phyloP scores from a whole-genome alignment of 2,797 vertebrate species.

The Spatula clypeata region DNA sequence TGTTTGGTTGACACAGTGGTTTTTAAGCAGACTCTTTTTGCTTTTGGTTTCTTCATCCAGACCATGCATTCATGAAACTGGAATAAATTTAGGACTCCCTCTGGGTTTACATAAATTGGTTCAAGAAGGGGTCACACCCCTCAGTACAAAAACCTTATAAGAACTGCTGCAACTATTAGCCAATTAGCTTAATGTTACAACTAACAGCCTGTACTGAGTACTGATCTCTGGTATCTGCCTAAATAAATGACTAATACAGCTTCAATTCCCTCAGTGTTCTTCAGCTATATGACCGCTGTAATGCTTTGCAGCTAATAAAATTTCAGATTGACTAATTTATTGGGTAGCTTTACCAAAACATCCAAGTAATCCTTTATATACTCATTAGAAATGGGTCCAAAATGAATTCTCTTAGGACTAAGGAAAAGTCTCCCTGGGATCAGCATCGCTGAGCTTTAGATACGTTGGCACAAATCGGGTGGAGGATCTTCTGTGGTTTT shows the following conservation, averaged over 20 bases:
- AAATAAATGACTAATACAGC: constrained; percentile 53
- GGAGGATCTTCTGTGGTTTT: constrained; percentile 75
- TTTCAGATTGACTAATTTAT: constrained; percentile 81
- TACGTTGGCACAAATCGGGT: constrained; percentile 63
- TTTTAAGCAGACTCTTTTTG: constrained; percentile 18
- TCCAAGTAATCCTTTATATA: constrained; percentile 74
- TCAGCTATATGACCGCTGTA: constrained; percentile 41
- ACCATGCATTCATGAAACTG: constrained; percentile 42
- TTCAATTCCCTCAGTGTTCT: constrained; percentile 67
- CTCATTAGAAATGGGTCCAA: constrained; percentile 69
- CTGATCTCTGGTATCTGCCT: constrained; percentile 70
- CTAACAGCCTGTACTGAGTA: constrained; percentile 47
- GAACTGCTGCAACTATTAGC: constrained; percentile 77
- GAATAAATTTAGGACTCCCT: constrained; percentile 75
- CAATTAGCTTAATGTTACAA: constrained; percentile 77
- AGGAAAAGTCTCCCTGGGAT: constrained; percentile 62
- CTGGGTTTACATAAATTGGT: constrained; percentile 73
- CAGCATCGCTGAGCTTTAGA: constrained; percentile 74
- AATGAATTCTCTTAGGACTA: constrained; percentile 63
- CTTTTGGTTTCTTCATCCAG: constrained; percentile 60
- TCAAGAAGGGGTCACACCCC: constrained; percentile 75
- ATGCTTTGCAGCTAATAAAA: constrained; percentile 78
- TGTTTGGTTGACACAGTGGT: constrained; percentile 8
- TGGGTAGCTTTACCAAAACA: constrained; percentile 80
- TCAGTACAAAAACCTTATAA: constrained; percentile 56